A percentile compares a stretch with the other conserved stretches of the same genome.
Conservation (phyloP, 2,888 invertebrate genomes). For the Drosophila mimetica region DNA sequence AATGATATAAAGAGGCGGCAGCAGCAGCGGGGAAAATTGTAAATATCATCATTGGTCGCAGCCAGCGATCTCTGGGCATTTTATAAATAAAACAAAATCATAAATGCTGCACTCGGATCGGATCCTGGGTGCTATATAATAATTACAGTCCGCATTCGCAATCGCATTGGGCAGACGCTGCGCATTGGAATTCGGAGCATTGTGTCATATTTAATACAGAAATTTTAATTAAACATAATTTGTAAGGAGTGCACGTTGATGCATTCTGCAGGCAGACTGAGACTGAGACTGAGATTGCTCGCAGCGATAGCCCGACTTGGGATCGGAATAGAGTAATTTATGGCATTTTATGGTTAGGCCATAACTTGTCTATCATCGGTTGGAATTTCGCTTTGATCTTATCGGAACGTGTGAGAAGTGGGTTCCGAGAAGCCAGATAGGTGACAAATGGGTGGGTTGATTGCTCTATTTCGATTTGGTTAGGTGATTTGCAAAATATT, state of each 20-base stretch:
- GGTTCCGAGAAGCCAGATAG: constrained; percentile 1
- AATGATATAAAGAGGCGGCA: constrained; percentile 26
- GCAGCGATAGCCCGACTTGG: constrained; percentile 51
- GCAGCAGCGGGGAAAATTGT: constrained; percentile 59
- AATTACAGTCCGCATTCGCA: constrained; percentile 58
- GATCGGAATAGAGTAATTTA: constrained; percentile 76
- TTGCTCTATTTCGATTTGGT: constrained; percentile 30
- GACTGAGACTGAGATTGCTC: constrained; percentile 47
- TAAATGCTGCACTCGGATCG: constrained; percentile 57
- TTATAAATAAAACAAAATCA: constrained; percentile 80
- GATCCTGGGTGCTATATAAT: constrained; percentile 65
- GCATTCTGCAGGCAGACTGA: constrained; percentile 24
- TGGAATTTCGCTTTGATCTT: constrained; percentile 67
- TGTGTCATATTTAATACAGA: constrained; percentile 85
- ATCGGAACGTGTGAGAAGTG: constrained; percentile 46
- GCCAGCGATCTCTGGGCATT: constrained; percentile 66
- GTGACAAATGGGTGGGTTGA: constrained; percentile 35
- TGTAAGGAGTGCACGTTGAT: constrained; percentile 83
- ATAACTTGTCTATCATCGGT: constrained; percentile 67
- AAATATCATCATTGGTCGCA: constrained; percentile 73
- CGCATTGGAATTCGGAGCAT: constrained; percentile 84
- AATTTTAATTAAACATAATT: constrained; percentile 85
- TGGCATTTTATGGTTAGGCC: constrained; percentile 65
- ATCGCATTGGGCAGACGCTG: constrained; percentile 52
- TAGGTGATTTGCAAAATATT: not conserved